Conservation (phyloP, 2,888 invertebrate genomes). For the Bimastos eiseni region DNA sequence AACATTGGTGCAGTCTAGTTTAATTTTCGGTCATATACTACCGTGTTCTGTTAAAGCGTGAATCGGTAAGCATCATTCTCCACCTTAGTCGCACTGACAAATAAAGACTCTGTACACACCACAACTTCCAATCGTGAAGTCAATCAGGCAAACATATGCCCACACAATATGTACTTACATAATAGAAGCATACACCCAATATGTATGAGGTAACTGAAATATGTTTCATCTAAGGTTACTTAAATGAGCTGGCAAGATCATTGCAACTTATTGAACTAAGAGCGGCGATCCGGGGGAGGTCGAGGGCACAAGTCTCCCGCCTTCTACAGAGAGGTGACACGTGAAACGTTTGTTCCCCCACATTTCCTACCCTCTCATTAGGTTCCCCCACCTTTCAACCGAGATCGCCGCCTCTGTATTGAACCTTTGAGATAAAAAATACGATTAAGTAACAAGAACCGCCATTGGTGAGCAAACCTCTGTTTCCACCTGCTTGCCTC, state of each 20-base stretch:
- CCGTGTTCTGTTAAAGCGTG: too few relatives aligned
- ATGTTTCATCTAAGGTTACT: neutral
- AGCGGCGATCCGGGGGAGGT: too few relatives aligned
- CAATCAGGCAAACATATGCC: neutral
- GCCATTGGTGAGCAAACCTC: neutral
- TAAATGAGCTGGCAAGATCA: neutral
- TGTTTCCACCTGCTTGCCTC: neutral
- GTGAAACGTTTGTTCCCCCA: too few relatives aligned
- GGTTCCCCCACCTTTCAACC: too few relatives aligned
- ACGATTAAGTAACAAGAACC: neutral
- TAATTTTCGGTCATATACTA: neutral
- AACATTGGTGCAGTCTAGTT: neutral
- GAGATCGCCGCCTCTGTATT: too few relatives aligned
- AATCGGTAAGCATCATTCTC: neutral
- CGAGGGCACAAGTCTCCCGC: too few relatives aligned
- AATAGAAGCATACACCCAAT: neutral
- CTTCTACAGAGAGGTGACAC: too few relatives aligned
- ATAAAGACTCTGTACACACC: neutral
- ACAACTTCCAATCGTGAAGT: neutral
- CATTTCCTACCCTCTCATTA: too few relatives aligned
- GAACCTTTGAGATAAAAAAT: neutral
- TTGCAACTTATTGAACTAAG: neutral
- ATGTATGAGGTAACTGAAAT: neutral
- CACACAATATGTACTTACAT: neutral
- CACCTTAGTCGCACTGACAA: neutral